A percentile compares a stretch with the other conserved stretches of the same genome.
Conservation (phyloP, 2,797 vertebrate species). For the Silurus aristotelis region DNA sequence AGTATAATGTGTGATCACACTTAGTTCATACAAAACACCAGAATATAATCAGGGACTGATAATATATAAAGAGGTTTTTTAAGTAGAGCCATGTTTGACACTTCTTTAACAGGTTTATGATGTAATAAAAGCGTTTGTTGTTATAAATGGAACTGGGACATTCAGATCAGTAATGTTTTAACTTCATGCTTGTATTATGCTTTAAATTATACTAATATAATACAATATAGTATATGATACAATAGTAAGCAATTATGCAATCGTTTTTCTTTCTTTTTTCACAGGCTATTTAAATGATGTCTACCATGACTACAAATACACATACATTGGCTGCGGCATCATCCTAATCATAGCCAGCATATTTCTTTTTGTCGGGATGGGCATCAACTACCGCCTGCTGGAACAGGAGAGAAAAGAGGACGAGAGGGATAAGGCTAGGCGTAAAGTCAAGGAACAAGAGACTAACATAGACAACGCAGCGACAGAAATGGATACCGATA, state of each 20-base stretch:
- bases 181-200: not conserved
- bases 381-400: slow-evolving; percentile 87
- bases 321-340: slow-evolving; percentile 85
- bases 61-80: not conserved
- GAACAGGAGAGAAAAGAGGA: slow-evolving; percentile 77
- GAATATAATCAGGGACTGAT: not conserved
- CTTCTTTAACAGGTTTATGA: not conserved
- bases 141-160: not conserved
- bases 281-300: slow-evolving; percentile 83
- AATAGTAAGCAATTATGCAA: not conserved
- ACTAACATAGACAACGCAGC: slow-evolving; percentile 63
- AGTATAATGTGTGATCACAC: not conserved
- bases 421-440: slow-evolving; percentile 63
- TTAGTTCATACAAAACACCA: not conserved
- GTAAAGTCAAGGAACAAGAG: slow-evolving; percentile 76
- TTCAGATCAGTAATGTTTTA: not conserved
- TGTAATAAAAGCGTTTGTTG: not conserved
- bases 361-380: slow-evolving; percentile 91
- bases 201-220: not conserved
- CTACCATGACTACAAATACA: slow-evolving; percentile 88
- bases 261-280: not conserved
- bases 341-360: slow-evolving; percentile 83
- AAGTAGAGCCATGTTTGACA: not conserved
- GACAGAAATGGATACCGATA: slow-evolving; percentile 60
- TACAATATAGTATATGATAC: not conserved